These are phyloP conservation scores for Coptodon bakossiorum DNA, from an alignment of 2,113 vertebrate genomes.

Conservation along the genomic window DNA sequence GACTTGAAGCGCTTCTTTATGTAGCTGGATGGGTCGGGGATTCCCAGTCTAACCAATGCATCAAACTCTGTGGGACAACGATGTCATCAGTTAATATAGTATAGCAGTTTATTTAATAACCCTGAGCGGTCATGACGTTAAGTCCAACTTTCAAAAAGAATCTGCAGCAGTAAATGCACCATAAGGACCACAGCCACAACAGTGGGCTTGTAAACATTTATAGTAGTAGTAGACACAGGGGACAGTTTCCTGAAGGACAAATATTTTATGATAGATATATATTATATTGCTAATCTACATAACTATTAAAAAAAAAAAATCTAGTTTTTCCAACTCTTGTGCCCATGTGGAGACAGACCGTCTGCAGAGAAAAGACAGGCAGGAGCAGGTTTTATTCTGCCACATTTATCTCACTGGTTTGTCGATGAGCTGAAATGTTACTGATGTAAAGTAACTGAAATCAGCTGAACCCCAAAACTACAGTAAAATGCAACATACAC, in stretches of 20 bases:
- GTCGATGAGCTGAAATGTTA: background rate
- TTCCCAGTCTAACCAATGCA: conserved; percentile 84
- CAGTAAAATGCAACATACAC: background rate
- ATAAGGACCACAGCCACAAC: background rate
- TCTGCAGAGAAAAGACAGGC: background rate
- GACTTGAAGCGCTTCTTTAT: conserved; percentile 90
- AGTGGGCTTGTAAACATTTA: background rate
- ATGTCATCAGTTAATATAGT: background rate
- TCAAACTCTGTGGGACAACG: conserved; percentile 81
- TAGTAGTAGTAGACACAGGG: background rate
- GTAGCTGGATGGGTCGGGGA: conserved; percentile 85
- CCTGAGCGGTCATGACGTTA: background rate
- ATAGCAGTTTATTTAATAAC: background rate
- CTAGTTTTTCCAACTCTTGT: background rate
- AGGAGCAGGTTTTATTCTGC: background rate
- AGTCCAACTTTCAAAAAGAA: background rate
- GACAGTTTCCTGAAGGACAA: background rate
- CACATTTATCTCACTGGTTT: background rate
- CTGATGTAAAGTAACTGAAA: background rate
- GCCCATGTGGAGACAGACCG: background rate
- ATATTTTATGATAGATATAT: background rate
- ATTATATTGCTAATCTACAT: background rate
- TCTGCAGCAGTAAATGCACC: background rate
- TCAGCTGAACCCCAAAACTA: background rate
- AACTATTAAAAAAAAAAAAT: background rate